Evolutionary conservation across 1,140 invertebrate genomes (phyloP).

Genomic region (Diachasmimorpha longicaudata): DNA sequence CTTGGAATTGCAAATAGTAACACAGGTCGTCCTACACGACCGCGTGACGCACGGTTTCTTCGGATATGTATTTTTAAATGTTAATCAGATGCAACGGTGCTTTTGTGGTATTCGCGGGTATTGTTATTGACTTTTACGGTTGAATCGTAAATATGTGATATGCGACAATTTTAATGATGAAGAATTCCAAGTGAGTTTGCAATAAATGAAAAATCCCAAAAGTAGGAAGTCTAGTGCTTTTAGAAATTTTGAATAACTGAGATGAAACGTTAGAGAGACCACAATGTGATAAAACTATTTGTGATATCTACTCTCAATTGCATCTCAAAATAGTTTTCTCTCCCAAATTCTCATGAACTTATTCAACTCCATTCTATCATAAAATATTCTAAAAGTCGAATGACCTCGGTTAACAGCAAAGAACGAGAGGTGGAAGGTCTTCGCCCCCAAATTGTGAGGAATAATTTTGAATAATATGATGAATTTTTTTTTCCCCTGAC

Average conservation of each 20-base stretch:
- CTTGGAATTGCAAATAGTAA: not conserved
- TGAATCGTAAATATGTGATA: not conserved
- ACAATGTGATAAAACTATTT: too few relatives aligned
- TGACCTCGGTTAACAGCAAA: not conserved
- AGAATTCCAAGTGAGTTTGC: not conserved
- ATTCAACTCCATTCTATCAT: too few relatives aligned
- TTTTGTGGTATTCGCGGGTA: not conserved
- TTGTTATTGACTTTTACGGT: not conserved
- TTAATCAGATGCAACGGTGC: slow-evolving; percentile 8
- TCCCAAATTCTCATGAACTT: too few relatives aligned
- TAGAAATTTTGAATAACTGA: too few relatives aligned
- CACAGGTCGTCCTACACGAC: not conserved
- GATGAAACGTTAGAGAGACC: too few relatives aligned
- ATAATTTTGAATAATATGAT: not conserved
- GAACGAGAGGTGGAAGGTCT: not conserved
- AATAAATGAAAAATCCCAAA: not conserved
- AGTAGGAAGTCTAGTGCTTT: too few relatives aligned
- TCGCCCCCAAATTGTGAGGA: not conserved
- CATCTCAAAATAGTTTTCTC: too few relatives aligned
- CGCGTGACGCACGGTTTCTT: not conserved
- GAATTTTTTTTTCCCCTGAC: not conserved
- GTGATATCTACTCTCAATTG: too few relatives aligned
- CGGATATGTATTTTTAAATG: slow-evolving; percentile 2
- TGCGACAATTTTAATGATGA: not conserved
- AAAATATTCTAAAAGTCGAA: too few relatives aligned